Evolutionary conservation across 2,888 invertebrate genomes (phyloP), one percentile per base, ranked within the genome.

Genomic region (Eupeodes luniger): DNA sequence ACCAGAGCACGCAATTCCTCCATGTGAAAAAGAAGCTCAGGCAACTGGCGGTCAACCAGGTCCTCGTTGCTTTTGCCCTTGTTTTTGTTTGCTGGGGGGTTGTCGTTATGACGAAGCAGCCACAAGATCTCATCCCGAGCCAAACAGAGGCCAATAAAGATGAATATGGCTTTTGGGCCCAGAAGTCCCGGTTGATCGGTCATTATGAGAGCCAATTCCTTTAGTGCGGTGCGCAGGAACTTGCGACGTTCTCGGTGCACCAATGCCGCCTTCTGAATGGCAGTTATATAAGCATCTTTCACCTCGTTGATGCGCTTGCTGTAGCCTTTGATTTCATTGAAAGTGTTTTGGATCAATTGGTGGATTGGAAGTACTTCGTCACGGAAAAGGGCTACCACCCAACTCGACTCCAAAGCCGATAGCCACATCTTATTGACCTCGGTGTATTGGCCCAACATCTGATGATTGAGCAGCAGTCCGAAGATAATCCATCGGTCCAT

Each of bases 401-500:
- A 98, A 47, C 98, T 97, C 6, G 97, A 98, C 92, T 99, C 98
- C 70, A 99, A 94, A 1, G 99, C 98, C 90, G 96, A 96, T 9
- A 97, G 95, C 98, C 99, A 99, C 94, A 99, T 96, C 93, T 96
- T 97, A 91, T 97, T 97, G 5, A 97, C 96, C 90, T 96, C 96
- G 55, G 96, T 97, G 85, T 95, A 94, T 91, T 97, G 97, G 90
- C 97, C 97, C 55, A 99, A 94, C 93, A 96, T 96, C 91, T 97
- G 97, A 93, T 99, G 98, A 92, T 98, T 98, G 55, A 99, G 94
- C 89, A 98, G 95, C 91, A 98, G 96, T 0, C 99, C 99, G 93
- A 99, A 97, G 90, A 99, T 97, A 40, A 99, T 97, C 99, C 99
- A 99, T 91, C 98, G 96, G 92, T 99, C 99, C 95, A 99, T 96